Percentiles rank a stretch among this genome's conserved stretches.
Conservation (phyloP, 2,113 vertebrate species). For the Struthio camelus region DNA sequence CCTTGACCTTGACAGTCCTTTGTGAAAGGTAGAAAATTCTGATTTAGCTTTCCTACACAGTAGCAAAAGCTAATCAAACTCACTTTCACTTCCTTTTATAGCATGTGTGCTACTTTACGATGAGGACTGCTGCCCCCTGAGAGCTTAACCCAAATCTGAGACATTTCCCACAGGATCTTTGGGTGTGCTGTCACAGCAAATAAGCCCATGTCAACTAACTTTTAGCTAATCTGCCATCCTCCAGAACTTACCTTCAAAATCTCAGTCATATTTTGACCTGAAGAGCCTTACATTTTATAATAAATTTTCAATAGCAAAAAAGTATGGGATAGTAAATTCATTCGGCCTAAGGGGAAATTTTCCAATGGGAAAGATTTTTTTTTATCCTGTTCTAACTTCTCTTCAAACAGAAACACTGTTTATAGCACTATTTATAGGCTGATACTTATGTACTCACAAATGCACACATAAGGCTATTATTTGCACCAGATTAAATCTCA, state of each 20-base stretch:
- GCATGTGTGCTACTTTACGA: background rate
- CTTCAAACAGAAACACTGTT: background rate
- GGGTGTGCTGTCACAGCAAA: background rate
- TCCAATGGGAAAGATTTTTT: background rate
- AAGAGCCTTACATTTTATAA: background rate
- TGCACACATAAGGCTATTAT: background rate
- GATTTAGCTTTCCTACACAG: background rate
- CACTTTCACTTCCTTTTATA: background rate
- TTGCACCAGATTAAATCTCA: background rate
- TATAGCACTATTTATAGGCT: background rate
- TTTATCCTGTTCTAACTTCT: background rate
- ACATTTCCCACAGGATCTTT: background rate
- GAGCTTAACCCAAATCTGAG: background rate
- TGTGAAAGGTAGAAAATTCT: background rate
- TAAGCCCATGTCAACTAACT: background rate
- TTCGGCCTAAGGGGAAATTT: background rate
- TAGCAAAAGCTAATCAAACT: constrained; percentile 11
- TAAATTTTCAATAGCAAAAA: background rate
- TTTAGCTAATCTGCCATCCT: background rate
- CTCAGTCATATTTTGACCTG: background rate
- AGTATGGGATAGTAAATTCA: background rate
- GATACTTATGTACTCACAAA: background rate
- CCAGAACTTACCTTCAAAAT: background rate
- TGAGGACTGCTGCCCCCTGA: background rate
- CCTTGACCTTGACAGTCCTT: background rate